Evolutionary conservation across 1,140 invertebrate genomes (phyloP).

Genomic region (Bursaphelenchus mucronatus): DNA sequence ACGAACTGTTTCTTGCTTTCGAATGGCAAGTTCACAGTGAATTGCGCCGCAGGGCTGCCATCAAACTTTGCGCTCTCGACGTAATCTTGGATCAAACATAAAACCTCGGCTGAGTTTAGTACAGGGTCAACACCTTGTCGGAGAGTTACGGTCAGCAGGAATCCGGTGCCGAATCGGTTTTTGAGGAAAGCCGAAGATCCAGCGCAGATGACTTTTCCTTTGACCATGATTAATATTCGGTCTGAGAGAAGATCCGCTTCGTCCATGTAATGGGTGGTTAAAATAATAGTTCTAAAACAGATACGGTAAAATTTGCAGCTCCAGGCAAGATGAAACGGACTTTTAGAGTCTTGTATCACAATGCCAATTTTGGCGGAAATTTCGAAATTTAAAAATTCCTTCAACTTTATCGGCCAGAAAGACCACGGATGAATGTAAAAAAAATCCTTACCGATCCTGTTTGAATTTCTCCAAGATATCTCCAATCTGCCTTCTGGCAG

Average conservation of each 20-base stretch:
- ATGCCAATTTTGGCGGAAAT: too few species aligned
- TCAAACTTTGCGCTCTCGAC: constrained; percentile 11
- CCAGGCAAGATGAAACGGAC: too few species aligned
- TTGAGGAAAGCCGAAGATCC: constrained; percentile 70
- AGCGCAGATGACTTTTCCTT: constrained; percentile 67
- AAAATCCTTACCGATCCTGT: constrained; percentile 27
- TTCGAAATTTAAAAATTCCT: too few species aligned
- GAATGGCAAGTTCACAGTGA: constrained; percentile 17
- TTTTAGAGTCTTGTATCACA: too few species aligned
- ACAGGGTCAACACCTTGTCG: neutral
- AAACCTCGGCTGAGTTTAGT: neutral
- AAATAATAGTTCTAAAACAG: constrained; percentile 64
- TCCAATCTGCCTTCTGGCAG: constrained; percentile 67
- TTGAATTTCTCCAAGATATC: constrained; percentile 40
- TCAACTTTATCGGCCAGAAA: too few species aligned
- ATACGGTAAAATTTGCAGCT: too few species aligned
- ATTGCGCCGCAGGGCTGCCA: constrained; percentile 13
- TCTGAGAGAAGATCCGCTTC: constrained; percentile 85
- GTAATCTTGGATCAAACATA: constrained; percentile 4
- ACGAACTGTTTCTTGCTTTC: constrained; percentile 14
- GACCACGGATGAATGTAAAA: too few species aligned
- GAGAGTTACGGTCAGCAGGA: constrained; percentile 20
- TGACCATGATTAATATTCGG: constrained; percentile 65
- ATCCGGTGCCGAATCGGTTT: constrained; percentile 38
- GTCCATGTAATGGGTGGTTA: constrained; percentile 96